Conservation (phyloP, 2,888 invertebrate species). For the Ceraclea dissimilis region DNA sequence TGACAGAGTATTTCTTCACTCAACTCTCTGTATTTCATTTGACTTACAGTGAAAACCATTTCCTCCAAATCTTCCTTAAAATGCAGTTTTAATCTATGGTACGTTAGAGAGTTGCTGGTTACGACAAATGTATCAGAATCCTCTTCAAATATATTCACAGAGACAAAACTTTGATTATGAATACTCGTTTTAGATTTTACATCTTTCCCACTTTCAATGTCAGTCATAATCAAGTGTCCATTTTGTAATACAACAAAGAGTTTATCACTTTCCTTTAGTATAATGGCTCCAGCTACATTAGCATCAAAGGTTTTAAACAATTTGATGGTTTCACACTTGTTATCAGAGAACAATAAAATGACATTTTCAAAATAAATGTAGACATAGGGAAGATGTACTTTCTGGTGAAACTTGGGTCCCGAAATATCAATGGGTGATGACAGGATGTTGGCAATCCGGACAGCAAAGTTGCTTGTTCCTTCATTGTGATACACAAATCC, state of each 20-base stretch:
- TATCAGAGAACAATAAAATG: slow-evolving; percentile 12
- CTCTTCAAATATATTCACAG: slow-evolving; percentile 12
- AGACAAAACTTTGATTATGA: slow-evolving; percentile 11
- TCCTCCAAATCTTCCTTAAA: background rate
- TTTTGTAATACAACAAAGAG: slow-evolving; percentile 13
- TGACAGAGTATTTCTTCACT: slow-evolving; percentile 4
- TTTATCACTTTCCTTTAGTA: slow-evolving; percentile 7
- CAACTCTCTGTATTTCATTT: slow-evolving; percentile 12
- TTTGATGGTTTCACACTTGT: slow-evolving; percentile 16
- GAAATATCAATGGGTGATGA: slow-evolving; percentile 4
- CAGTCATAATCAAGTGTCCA: slow-evolving; percentile 9
- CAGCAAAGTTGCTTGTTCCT: slow-evolving; percentile 21
- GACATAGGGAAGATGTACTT: slow-evolving; percentile 14
- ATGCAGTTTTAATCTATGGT: slow-evolving; percentile 7
- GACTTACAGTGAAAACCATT: slow-evolving; percentile 7
- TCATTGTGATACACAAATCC: slow-evolving; percentile 17
- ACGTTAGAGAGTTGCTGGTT: slow-evolving; percentile 9
- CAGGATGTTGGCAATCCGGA: slow-evolving; percentile 18
- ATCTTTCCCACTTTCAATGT: slow-evolving; percentile 7
- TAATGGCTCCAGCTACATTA: slow-evolving; percentile 11
- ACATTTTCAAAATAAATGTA: slow-evolving; percentile 21
- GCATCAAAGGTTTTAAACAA: slow-evolving; percentile 21
- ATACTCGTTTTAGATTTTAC: background rate
- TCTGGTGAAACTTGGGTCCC: slow-evolving; percentile 8
- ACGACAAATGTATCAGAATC: slow-evolving; percentile 9